Percentiles rank a stretch among this genome's conserved stretches.
phyloP scores from a whole-genome alignment of 2,113 vertebrate genomes.

The Menura novaehollandiae region DNA sequence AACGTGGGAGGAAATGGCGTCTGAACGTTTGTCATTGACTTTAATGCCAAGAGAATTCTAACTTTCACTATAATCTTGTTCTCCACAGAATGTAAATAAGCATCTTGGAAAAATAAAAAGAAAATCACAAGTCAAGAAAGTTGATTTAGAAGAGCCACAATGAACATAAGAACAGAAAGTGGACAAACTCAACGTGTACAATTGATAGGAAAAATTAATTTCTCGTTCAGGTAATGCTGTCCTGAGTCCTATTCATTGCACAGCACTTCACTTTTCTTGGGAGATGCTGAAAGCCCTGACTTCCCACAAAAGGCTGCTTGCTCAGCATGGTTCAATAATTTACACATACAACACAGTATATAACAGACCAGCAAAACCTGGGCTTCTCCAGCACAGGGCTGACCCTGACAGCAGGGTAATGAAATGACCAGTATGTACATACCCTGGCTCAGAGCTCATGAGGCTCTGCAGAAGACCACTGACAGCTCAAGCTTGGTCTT shows the following conservation, averaged over 20 bases:
- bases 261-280: not conserved
- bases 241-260: not conserved
- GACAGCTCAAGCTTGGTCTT: not conserved
- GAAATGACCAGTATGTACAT: not conserved
- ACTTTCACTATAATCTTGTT: conserved; percentile 35
- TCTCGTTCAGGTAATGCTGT: not conserved
- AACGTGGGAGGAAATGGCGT: conserved; percentile 51
- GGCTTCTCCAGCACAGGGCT: not conserved
- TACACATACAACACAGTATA: not conserved
- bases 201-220: not conserved
- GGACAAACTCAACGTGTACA: not conserved
- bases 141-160: not conserved
- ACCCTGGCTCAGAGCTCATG: not conserved
- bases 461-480: not conserved
- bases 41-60: conserved; percentile 47
- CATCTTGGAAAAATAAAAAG: not conserved
- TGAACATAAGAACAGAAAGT: not conserved
- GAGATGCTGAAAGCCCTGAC: not conserved
- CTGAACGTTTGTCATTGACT: conserved; percentile 59
- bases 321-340: not conserved
- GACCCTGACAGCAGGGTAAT: not conserved
- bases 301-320: not conserved
- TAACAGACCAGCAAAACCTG: not conserved
- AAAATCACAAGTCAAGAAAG: conserved; percentile 2
- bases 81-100: conserved; percentile 28